phyloP scores from a whole-genome alignment of 1,140 invertebrate genomes.

The Acromyrmex charruanus region DNA sequence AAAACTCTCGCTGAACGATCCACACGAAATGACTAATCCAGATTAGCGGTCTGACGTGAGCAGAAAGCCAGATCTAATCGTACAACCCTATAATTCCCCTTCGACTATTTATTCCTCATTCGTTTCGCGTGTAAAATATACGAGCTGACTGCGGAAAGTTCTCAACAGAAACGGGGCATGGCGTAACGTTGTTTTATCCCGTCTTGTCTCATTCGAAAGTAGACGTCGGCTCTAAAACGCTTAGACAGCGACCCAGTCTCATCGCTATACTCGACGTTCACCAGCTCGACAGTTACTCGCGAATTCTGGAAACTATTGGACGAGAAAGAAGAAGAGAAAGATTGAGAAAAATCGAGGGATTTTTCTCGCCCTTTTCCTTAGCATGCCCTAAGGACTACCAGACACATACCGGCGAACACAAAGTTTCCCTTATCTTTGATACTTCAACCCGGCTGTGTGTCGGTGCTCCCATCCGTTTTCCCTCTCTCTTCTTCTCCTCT shows the following conservation, averaged over 20 bases:
- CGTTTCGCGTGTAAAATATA: constrained; percentile 16
- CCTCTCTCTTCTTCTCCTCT: not conserved
- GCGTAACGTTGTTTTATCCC: not conserved
- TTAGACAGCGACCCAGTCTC: constrained; percentile 30
- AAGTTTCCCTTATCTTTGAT: constrained; percentile 28
- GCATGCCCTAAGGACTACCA: not conserved
- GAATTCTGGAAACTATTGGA: not conserved
- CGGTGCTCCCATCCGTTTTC: not conserved
- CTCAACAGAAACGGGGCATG: not conserved
- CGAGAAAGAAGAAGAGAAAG: not conserved
- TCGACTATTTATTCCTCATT: not conserved
- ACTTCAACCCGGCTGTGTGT: not conserved
- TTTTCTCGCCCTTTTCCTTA: constrained; percentile 17
- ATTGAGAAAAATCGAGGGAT: not conserved
- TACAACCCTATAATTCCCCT: constrained; percentile 20
- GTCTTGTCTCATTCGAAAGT: not conserved
- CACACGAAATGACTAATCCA: constrained; percentile 26
- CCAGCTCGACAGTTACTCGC: constrained; percentile 14
- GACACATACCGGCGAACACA: no score
- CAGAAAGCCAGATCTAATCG: constrained; percentile 42
- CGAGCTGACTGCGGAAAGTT: constrained; percentile 5
- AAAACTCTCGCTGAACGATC: constrained; percentile 4
- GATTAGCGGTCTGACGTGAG: constrained; percentile 1
- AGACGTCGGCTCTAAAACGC: constrained; percentile 30
- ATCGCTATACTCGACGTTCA: not conserved